Percentiles rank a stretch among this genome's conserved stretches.
These are phyloP conservation scores for Leptobrachium leishanense DNA, from an alignment of 2,113 vertebrate species.

Conservation along the genomic window DNA sequence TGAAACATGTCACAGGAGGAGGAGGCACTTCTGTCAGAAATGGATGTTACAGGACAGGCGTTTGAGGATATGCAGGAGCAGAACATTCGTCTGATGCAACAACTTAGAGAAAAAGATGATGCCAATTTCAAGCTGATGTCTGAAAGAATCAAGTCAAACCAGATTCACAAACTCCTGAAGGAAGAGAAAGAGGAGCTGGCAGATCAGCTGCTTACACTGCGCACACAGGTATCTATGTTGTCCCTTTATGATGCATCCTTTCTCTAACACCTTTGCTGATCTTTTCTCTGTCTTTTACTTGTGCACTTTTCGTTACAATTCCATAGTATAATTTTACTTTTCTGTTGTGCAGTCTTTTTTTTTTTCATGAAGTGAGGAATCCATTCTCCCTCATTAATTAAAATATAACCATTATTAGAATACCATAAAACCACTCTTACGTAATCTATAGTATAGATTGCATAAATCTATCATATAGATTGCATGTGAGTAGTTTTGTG, in stretches of 20 bases:
- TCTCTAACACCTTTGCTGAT: background rate
- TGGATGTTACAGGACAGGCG: constrained; percentile 97
- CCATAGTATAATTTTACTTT: too few species aligned
- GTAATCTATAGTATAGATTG: too few species aligned
- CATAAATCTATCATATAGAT: too few species aligned
- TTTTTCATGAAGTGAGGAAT: too few species aligned
- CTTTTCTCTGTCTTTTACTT: background rate
- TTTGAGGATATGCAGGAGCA: constrained; percentile 99
- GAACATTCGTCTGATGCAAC: constrained; percentile 96
- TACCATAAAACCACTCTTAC: too few species aligned
- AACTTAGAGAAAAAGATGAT: constrained; percentile 94
- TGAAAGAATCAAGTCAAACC: constrained; percentile 95
- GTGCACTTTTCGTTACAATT: too few species aligned
- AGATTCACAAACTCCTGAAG: constrained; percentile 96
- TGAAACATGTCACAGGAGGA: constrained; percentile 75
- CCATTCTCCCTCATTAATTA: too few species aligned
- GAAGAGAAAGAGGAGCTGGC: constrained; percentile 96
- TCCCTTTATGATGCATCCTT: background rate
- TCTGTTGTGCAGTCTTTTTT: too few species aligned
- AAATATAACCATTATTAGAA: too few species aligned
- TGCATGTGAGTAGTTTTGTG: too few species aligned
- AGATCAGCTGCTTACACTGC: constrained; percentile 90
- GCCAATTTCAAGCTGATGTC: constrained; percentile 98
- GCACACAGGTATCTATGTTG: constrained; percentile 81
- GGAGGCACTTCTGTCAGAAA: constrained; percentile 92